Conservation (phyloP, 1,140 invertebrate species). For the Oreohelix idahoensis region DNA sequence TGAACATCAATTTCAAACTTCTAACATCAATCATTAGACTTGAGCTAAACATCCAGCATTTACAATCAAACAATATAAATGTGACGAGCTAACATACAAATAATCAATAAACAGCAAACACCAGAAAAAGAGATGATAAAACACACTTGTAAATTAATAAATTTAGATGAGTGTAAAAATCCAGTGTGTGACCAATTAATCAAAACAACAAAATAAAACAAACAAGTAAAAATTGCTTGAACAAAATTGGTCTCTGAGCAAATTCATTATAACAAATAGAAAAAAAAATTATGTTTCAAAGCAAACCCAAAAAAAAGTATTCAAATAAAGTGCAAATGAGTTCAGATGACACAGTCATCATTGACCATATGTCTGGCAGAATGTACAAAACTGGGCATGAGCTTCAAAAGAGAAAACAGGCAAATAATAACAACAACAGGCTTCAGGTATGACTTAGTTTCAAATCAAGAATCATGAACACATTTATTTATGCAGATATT, state of each 20-base stretch:
- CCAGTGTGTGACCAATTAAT: background rate
- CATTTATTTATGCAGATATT: constrained; percentile 8
- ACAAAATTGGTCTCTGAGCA: constrained; percentile 16
- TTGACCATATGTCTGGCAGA: background rate
- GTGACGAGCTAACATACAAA: background rate
- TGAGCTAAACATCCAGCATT: background rate
- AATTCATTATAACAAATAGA: constrained; percentile 17
- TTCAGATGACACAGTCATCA: background rate
- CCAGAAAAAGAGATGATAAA: background rate
- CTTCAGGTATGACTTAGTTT: background rate
- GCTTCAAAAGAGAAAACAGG: background rate
- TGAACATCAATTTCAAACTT: background rate
- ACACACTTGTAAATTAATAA: background rate
- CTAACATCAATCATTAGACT: background rate
- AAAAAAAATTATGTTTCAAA: background rate
- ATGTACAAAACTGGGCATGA: background rate
- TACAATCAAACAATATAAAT: background rate
- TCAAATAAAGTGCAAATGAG: background rate
- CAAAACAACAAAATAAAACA: background rate
- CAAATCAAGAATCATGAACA: background rate
- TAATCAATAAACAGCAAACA: background rate
- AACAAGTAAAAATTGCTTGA: background rate
- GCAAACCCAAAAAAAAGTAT: background rate
- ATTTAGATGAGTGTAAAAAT: background rate
- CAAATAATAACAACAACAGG: background rate